phyloP scores from a whole-genome alignment of 2,888 invertebrate genomes.

The Drosophila histrio region DNA sequence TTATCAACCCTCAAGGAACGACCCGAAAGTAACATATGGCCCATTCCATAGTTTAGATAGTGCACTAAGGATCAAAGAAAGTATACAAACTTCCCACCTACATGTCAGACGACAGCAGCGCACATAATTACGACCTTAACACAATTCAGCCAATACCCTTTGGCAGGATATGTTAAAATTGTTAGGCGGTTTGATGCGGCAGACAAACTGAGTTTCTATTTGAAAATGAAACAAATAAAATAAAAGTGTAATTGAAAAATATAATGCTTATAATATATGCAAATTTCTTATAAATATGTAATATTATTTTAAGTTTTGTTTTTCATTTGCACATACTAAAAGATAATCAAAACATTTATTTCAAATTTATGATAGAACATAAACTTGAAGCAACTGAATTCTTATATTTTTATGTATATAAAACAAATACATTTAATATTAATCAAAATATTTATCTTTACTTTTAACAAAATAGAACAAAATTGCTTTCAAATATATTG shows the following conservation, averaged over 20 bases:
- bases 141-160: conserved; percentile 40
- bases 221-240: neutral
- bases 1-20: conserved; percentile 48
- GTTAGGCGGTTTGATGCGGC: neutral
- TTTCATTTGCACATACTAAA: too few relatives aligned
- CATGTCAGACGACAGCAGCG: conserved; percentile 49
- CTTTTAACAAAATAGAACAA: too few relatives aligned
- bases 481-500: too few relatives aligned
- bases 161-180: neutral
- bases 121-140: conserved; percentile 65
- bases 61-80: conserved; percentile 49
- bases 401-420: too few relatives aligned
- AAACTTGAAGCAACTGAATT: too few relatives aligned
- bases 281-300: too few relatives aligned
- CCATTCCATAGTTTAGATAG: conserved; percentile 33
- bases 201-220: neutral
- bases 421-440: too few relatives aligned
- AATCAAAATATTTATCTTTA: too few relatives aligned
- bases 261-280: too few relatives aligned
- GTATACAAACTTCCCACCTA: conserved; percentile 58
- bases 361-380: too few relatives aligned
- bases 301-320: neutral
- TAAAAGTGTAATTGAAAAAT: neutral
- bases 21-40: conserved; percentile 58
- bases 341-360: too few relatives aligned